phyloP scores from a whole-genome alignment of 2,797 vertebrate genomes.

The Lemur catta region DNA sequence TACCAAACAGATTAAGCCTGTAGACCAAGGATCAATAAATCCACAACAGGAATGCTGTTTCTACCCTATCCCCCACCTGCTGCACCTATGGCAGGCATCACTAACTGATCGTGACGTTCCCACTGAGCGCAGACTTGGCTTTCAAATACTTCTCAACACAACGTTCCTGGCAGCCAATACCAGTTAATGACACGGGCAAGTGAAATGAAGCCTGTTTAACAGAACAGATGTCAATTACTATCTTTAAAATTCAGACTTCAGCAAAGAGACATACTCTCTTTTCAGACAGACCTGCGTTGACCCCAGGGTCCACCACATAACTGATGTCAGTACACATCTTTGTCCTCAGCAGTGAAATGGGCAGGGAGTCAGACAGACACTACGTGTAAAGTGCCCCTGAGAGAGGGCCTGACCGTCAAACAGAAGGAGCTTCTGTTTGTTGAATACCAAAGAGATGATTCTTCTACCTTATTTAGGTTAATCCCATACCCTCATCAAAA shows the following conservation, averaged over 20 bases:
- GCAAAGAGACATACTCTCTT: slow-evolving; percentile 12
- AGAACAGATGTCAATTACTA: slow-evolving; percentile 49
- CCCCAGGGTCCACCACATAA: not conserved
- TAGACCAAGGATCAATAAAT: slow-evolving; percentile 14
- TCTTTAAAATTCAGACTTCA: slow-evolving; percentile 55
- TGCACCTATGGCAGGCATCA: slow-evolving; percentile 53
- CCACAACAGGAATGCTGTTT: not conserved
- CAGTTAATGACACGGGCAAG: slow-evolving; percentile 63
- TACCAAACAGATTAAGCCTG: not conserved
- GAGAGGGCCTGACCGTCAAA: not conserved
- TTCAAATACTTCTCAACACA: slow-evolving; percentile 23
- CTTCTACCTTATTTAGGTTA: not conserved
- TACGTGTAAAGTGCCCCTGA: not conserved
- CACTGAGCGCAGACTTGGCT: slow-evolving; percentile 52
- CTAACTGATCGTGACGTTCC: slow-evolving; percentile 60
- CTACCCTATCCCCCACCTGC: not conserved
- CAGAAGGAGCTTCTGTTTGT: not conserved
- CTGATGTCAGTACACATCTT: not conserved
- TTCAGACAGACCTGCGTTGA: slow-evolving; percentile 26
- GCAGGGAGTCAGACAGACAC: not conserved
- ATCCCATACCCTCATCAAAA: not conserved
- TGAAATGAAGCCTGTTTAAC: slow-evolving; percentile 59
- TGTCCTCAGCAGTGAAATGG: not conserved
- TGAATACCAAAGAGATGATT: not conserved
- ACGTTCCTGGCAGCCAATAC: slow-evolving; percentile 47